Conservation (phyloP, 2,888 invertebrate genomes). For the Drosophila conformis region DNA sequence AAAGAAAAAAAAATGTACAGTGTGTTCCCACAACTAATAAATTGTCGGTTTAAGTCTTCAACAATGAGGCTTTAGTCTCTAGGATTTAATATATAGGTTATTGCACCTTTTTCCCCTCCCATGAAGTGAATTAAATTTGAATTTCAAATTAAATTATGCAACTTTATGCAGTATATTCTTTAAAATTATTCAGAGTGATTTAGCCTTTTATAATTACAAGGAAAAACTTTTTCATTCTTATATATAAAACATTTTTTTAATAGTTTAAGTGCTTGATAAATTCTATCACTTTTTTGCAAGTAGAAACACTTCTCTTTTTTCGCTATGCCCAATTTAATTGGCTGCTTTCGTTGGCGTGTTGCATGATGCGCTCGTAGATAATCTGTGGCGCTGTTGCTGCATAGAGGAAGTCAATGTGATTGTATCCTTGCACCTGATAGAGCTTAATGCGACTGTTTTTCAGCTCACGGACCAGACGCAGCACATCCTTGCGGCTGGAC, state of each 20-base stretch:
- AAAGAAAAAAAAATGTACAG: background rate
- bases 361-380: slow-evolving; percentile 77
- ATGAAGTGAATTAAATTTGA: background rate
- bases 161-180: background rate
- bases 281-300: too few species aligned
- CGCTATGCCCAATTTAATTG: slow-evolving; percentile 26
- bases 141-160: background rate
- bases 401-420: slow-evolving; percentile 82
- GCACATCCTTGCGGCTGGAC: slow-evolving; percentile 70
- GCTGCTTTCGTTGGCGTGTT: slow-evolving; percentile 49
- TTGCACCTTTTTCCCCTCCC: background rate
- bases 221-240: background rate
- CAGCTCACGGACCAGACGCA: slow-evolving; percentile 66
- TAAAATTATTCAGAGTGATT: background rate
- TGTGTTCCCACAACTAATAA: background rate
- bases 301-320: background rate
- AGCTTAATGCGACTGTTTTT: slow-evolving; percentile 70
- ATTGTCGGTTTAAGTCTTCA: background rate
- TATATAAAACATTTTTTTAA: background rate
- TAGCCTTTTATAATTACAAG: background rate
- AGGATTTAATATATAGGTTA: background rate
- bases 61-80: background rate
- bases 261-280: too few species aligned
- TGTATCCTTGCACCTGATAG: slow-evolving; percentile 79
- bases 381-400: slow-evolving; percentile 72